These are phyloP conservation scores for Chaenogobius annularis DNA, from an alignment of 2,113 vertebrate species.

Conservation along the genomic window DNA sequence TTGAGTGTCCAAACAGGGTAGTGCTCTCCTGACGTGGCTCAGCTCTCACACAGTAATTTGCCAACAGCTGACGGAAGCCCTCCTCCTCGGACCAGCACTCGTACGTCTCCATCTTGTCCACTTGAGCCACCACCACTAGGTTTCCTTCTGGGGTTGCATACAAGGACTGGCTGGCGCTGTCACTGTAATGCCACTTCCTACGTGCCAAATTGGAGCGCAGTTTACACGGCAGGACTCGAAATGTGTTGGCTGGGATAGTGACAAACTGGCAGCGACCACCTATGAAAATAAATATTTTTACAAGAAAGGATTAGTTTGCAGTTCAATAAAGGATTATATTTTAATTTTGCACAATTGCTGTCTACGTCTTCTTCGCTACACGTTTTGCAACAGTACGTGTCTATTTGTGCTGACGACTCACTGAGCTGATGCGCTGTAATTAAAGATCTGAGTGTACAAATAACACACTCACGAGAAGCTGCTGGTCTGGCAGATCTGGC, in stretches of 20 bases:
- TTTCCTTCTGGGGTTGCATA: constrained; percentile 82
- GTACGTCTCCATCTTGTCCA: constrained; percentile 76
- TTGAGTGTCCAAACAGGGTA: constrained; percentile 75
- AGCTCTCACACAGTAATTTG: constrained; percentile 82
- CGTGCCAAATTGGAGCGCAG: constrained; percentile 87
- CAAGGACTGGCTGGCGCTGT: constrained; percentile 74
- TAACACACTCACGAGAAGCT: constrained; percentile 73
- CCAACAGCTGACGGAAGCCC: constrained; percentile 84
- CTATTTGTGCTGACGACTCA: constrained; percentile 3
- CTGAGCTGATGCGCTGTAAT: constrained; percentile 21
- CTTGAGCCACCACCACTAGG: constrained; percentile 85
- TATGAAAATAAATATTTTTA: constrained; percentile 33
- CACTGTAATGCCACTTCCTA: constrained; percentile 80
- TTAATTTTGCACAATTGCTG: not conserved
- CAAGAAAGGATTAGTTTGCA: not conserved
- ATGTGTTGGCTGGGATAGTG: constrained; percentile 76
- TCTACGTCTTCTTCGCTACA: not conserved
- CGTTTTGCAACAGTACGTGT: not conserved
- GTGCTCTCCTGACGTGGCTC: constrained; percentile 66
- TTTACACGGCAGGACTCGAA: constrained; percentile 81
- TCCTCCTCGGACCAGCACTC: constrained; percentile 91
- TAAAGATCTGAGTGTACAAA: constrained; percentile 14
- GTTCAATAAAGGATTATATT: not conserved
- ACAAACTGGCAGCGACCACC: constrained; percentile 78
- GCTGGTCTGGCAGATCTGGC: constrained; percentile 42